Base-by-base conservation (phyloP, 2,888 invertebrate genomes). In the Agrenia bidenticulata region DNA sequence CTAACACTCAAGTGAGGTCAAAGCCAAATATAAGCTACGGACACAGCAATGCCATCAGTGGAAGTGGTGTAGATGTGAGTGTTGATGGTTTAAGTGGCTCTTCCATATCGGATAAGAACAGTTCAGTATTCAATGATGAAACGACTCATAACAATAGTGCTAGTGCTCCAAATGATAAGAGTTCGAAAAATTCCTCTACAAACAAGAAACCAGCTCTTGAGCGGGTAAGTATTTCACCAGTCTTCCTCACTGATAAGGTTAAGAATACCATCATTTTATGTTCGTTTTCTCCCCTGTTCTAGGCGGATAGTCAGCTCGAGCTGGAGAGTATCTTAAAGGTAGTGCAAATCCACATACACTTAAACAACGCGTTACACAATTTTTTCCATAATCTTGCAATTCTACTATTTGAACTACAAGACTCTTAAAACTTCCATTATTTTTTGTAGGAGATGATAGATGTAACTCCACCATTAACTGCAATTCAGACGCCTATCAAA, bases 261-360 rank as follows among this genome's bases (percentile, higher is more conserved):
- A n/a, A n/a, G n/a, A n/a, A n/a, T n/a, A n/a, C n/a, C n/a, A n/a
- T n/a, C n/a, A n/a, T n/a, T n/a, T n/a, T n/a, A n/a, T n/a, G n/a
- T 21, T 41, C 4, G 5, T 53, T 39, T 41, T 54, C 17, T 70
- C n/a, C n/a, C n/a, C n/a, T n/a, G n/a, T n/a, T 69, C 9, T 64
- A 75, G 74, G 73, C 67, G 66, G 76, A 76, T 63, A 75, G 75
- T 64, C 72, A 73, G 64, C 63, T 73, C 61, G 75, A 75, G 68
- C 69, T 76, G 70, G 76, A 76, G 66, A 74, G 71, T 61, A 76
- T 76, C 64, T 63, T 76, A 58, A 74, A 72, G 76, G 76, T 76
- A 73, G 39, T n/a, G n/a, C n/a, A n/a, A n/a, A n/a, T n/a, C n/a
- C n/a, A n/a, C n/a, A n/a, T n/a, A n/a, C n/a, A n/a, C 5, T 37